Base-by-base conservation (phyloP, 2,113 vertebrate species). In the Crotalus helleri region DNA sequence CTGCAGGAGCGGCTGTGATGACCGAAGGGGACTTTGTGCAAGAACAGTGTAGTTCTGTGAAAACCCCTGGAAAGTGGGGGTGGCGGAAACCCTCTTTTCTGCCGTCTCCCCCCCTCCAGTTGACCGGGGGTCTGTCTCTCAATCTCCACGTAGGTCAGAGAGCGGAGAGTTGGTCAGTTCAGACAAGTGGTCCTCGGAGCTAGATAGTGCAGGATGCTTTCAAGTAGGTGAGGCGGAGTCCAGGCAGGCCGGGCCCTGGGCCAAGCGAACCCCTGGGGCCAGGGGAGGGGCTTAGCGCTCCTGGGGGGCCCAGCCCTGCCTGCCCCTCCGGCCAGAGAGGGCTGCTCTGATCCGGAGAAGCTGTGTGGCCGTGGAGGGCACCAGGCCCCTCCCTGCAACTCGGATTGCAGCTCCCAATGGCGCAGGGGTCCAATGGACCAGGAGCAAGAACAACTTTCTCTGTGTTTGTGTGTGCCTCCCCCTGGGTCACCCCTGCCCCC, bases 191-290 rank as follows among this genome's bases (percentile, higher is more conserved):
- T 2, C 69, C 11, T 4, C 49, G 81, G 89, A 93, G 57, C 13
- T 93, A 90, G 92, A 81, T 93, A 93, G 89, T 44, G 11, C 92
- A 87, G 58, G 89, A 29, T 93, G 89, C 51, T 87, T 87, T 2
- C 89, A 87, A 92, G 92, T 93, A 93, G 92, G 92, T 93, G 92
- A 64, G 81, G 86, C 88, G 1, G 24, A 90, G 58, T 9, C 55
- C 26, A 55, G 92, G 44, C 46, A 85, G 88, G 69, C n/a, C n/a
- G 1, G n/a, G 64, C 13, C n/a, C 3, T 33, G 13, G 69, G 69
- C 15, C 15, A 15, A 19, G 69, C 15, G 17, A 81, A 15, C 5
- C 15, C 69, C 12, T 0, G 2, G 64, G 12, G 12, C 5, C 29
- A 26, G 4, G 64, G 29, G 12, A 5, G 64, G 2, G 12, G 29